Evolutionary conservation across 1,140 invertebrate species (phyloP).

Genomic region (Bombus superbus): DNA sequence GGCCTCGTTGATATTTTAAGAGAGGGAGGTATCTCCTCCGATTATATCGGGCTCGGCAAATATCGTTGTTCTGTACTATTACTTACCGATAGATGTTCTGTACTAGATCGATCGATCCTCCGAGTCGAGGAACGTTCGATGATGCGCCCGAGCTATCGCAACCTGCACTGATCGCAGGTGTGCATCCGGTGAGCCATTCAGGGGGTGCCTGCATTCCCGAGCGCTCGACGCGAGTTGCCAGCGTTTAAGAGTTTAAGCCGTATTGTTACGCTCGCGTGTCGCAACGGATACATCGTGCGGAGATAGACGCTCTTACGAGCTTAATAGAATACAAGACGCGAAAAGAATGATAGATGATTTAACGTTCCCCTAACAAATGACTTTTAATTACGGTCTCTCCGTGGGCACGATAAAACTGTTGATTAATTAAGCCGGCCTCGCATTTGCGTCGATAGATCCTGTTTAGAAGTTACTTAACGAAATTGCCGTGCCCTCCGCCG

Average conservation of each 20-base stretch:
- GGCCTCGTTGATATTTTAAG: slow-evolving; percentile 32
- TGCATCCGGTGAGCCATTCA: slow-evolving; percentile 66
- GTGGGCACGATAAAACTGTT: slow-evolving; percentile 30
- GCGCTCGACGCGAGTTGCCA: slow-evolving; percentile 50
- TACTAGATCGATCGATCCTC: neutral
- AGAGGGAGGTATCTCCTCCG: neutral
- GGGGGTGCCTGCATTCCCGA: slow-evolving; percentile 57
- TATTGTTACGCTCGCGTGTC: slow-evolving; percentile 60
- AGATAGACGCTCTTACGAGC: slow-evolving; percentile 26
- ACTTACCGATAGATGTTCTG: slow-evolving; percentile 23
- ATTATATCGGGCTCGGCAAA: neutral
- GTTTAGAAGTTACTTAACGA: slow-evolving; percentile 48
- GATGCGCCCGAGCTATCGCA: slow-evolving; percentile 53
- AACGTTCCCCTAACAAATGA: slow-evolving; percentile 35
- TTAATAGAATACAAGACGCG: slow-evolving; percentile 44
- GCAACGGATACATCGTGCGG: slow-evolving; percentile 35
- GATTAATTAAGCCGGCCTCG: slow-evolving; percentile 46
- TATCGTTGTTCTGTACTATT: slow-evolving; percentile 38
- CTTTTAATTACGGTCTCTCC: slow-evolving; percentile 50
- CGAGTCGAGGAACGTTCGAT: neutral
- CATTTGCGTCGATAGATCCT: slow-evolving; percentile 30
- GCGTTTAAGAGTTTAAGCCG: slow-evolving; percentile 52
- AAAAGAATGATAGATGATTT: slow-evolving; percentile 56
- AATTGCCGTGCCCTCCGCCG: slow-evolving; percentile 11
- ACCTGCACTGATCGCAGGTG: slow-evolving; percentile 59